Conservation (phyloP, 1,140 invertebrate species). For the Battus philenor region DNA sequence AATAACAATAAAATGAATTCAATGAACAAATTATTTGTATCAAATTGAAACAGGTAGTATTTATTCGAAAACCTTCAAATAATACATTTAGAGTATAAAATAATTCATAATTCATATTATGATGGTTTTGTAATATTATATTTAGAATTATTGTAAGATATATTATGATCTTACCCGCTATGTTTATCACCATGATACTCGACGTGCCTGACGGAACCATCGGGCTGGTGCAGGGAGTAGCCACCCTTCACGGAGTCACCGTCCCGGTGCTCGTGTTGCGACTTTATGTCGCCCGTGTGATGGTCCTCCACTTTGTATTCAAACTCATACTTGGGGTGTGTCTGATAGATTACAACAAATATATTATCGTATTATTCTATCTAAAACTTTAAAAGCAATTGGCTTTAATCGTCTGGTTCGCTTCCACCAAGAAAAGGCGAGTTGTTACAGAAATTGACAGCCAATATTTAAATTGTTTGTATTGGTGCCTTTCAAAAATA, state of each 20-base stretch:
- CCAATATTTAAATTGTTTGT: slow-evolving; percentile 1
- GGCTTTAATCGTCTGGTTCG: no score
- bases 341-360: no score
- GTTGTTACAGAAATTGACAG: no score
- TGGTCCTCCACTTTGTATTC: slow-evolving; percentile 51
- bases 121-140: no score
- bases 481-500: slow-evolving; percentile 26
- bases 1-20: background rate
- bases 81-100: no score
- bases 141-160: no score
- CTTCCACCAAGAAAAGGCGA: no score
- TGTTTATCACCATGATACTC: slow-evolving; percentile 77
- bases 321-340: slow-evolving; percentile 55
- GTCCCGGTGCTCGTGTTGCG: slow-evolving; percentile 36
- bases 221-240: slow-evolving; percentile 42
- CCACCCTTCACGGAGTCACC: slow-evolving; percentile 42
- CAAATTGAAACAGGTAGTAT: no score
- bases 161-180: slow-evolving; percentile 44
- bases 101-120: no score
- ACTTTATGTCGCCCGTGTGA: slow-evolving; percentile 38
- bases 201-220: slow-evolving; percentile 50
- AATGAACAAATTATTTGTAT: no score
- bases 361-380: background rate
- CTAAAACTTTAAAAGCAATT: no score
- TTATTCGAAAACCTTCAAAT: no score